Base-by-base conservation (phyloP, 2,888 invertebrate species). In the Monopis laevigella region DNA sequence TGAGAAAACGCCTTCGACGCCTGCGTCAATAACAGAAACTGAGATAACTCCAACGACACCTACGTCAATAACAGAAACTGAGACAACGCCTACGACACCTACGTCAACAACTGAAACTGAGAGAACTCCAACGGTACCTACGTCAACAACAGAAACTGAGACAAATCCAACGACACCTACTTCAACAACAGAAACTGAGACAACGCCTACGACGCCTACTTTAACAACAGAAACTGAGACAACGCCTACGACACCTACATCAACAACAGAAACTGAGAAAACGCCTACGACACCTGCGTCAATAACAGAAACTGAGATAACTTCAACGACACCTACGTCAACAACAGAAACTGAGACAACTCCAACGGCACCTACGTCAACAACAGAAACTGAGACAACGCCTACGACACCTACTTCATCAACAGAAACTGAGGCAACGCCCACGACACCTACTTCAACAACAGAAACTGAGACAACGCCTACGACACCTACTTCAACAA, bases 331-430 rank as follows among this genome's bases (percentile, higher is more conserved):
- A n/a, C n/a, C n/a, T n/a, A n/a, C n/a, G n/a, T n/a, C n/a, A n/a
- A n/a, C n/a, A n/a, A n/a, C n/a, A n/a, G n/a, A n/a, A n/a, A n/a
- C n/a, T n/a, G n/a, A n/a, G n/a, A n/a, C n/a, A n/a, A n/a, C n/a
- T n/a, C n/a, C n/a, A n/a, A n/a, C n/a, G n/a, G n/a, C n/a, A n/a
- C n/a, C n/a, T n/a, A n/a, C n/a, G n/a, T n/a, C n/a, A n/a, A n/a
- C n/a, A n/a, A n/a, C n/a, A n/a, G n/a, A n/a, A n/a, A n/a, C n/a
- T n/a, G n/a, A n/a, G n/a, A n/a, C n/a, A n/a, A n/a, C n/a, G n/a
- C n/a, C n/a, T n/a, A n/a, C n/a, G n/a, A n/a, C n/a, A n/a, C 8
- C 8, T 14, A 38, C 42, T 7, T 39, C 32, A 14, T 29, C 34
- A 0, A 41, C 39, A 16, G 24, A 28, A 8, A 38, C 21, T n/a